Evolutionary conservation across 2,113 vertebrate species (phyloP), one percentile per base, ranked within the genome.

Genomic region (Ophthalmolycus amberensis): DNA sequence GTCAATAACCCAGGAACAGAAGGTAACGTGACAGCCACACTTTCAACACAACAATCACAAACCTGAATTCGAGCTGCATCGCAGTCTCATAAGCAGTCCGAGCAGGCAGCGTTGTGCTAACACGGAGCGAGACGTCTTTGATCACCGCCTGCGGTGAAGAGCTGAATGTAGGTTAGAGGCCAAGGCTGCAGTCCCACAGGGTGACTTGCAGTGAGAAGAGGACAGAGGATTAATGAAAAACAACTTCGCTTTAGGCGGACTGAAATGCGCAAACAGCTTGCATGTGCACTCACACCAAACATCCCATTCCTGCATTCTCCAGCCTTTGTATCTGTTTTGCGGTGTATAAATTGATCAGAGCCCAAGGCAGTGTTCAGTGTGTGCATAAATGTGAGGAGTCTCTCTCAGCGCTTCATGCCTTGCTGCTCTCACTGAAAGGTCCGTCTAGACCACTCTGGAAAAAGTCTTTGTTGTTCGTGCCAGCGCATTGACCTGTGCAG

Each of bases 1-100:
- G 85, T 98, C 98, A 0, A 87, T 97, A 48, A 97, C 96, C 0
- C 97, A 98, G 0, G 97, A 99, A 68, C 97, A 99, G 87, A 99
- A 99, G 97, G 98, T 98, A 92, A 66, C 32, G 11, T n/a, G 37
- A 71, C 74, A 44, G 32, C 50, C 32, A 34, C 75, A 54, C 77
- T 38, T 70, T 34, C 10, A 46, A 71, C 52, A 52, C 54, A 79
- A 77, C 75, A 75, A 85, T 69, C 74, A 68, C 60, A 65, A 71
- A 64, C 59, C 60, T 56, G n/a, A 82, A 63, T 79, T 64, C 5
- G 75, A 48, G 63, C 63, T 68, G 70, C 71, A 75, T 83, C 85
- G 1, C 72, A 81, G 46, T 65, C 82, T 75, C 12, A 22, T 29
- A 37, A 81, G 67, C 81, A 71, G 70, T 56, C 66, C 8, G 78